Base-by-base conservation (phyloP, 1,140 invertebrate species). In the Drosophila novamexicana region DNA sequence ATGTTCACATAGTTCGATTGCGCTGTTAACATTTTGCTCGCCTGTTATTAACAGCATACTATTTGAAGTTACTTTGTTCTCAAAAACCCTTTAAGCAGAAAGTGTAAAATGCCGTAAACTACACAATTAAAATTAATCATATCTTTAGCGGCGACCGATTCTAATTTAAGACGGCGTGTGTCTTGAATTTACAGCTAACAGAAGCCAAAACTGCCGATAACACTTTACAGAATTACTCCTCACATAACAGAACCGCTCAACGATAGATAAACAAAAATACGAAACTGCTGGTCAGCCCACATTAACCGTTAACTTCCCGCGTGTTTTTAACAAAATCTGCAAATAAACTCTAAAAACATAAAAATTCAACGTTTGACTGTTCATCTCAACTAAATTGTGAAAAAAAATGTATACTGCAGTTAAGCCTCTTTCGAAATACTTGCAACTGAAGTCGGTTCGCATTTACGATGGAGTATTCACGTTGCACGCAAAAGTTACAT, bases 401-500 rank as follows among this genome's bases (percentile, higher is more conserved):
- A 88, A 77, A 44, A 92, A 79, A 42, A 92, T 92, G 91, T 92
- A 81, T 52, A 61, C 76, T 12, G 82, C 82, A 7, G 85, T 92
- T 0, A 80, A 88, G 50, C 91, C 91, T 4, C 63, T 92, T 0
- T 91, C 90, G 0, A 92, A 92, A 49, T 92, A 92, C 86, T 91
- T 94, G 59, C 96, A 95, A 93, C 91, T 94, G 40, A 94, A 95
- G 69, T 93, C 93, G 34, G 93, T 95, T 54, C 94, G 94, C 66
- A 96, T 94, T 14, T 95, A 95, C 79, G 95, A 95, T 82, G 94
- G 93, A 68, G 92, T 95, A 7, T 96, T 95, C 76, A 94, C 94
- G 6, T 93, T 96, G 65, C 95, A 96, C 88, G 96, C 95, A 62
- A 95, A 95, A 82, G 93, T 95, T 8, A 96, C 95, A 0, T 93